Percentiles rank a stretch among this genome's conserved stretches.
Evolutionary conservation across 2,113 vertebrate genomes (phyloP).

Genomic region (Eudyptes chrysolophus): DNA sequence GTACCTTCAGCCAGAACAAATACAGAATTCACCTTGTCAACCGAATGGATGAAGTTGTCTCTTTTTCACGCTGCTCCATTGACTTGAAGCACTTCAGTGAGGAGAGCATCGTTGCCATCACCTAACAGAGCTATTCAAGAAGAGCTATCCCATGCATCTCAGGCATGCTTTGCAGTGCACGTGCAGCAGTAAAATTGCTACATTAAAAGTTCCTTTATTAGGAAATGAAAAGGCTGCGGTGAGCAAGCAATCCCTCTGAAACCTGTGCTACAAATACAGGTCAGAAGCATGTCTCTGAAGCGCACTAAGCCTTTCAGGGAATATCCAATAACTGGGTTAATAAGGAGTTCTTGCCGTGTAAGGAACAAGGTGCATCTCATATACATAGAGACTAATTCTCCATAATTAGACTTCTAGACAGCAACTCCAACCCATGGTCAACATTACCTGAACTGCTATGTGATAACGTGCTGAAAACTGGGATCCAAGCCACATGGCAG

Average conservation of each 20-base stretch:
- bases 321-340: background rate
- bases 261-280: background rate
- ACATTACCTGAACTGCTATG: background rate
- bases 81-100: background rate
- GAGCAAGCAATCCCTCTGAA: background rate
- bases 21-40: background rate
- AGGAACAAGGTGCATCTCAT: background rate
- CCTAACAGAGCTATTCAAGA: background rate
- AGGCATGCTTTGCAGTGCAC: accelerated
- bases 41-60: background rate
- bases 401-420: background rate
- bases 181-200: accelerated
- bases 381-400: background rate
- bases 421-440: background rate
- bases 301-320: background rate
- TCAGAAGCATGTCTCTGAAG: background rate
- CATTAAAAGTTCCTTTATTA: background rate
- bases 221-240: background rate
- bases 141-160: accelerated
- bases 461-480: background rate
- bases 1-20: background rate
- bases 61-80: background rate
- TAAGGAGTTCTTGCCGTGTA: background rate
- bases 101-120: background rate
- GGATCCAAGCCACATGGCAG: background rate